Evolutionary conservation across 2,797 vertebrate genomes (phyloP).

Genomic region (Antrozous pallidus): DNA sequence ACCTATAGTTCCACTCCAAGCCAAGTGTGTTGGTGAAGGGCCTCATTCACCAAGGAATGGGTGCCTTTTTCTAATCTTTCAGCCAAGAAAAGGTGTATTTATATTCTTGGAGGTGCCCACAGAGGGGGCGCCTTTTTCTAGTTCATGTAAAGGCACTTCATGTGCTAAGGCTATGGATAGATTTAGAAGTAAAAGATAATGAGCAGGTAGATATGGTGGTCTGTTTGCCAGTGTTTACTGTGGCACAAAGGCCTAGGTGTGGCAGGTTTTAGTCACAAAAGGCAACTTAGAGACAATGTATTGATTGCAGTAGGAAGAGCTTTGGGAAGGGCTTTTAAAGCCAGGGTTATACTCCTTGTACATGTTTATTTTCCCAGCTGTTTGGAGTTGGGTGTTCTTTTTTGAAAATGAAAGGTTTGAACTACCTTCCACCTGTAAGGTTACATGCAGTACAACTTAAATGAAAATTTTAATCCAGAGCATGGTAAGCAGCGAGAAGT

Average conservation of each 20-base stretch:
- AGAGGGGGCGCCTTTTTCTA: background rate
- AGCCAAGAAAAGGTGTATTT: background rate
- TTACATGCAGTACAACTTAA: background rate
- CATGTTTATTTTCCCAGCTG: background rate
- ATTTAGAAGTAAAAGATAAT: conserved; percentile 13
- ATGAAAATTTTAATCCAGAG: background rate
- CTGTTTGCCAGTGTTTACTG: background rate
- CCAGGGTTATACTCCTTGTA: background rate
- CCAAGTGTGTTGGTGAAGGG: background rate
- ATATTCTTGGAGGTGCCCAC: background rate
- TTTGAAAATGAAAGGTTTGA: background rate
- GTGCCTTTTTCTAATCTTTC: conserved; percentile 1
- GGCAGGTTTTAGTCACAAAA: background rate
- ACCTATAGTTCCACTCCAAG: background rate
- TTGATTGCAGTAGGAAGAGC: background rate
- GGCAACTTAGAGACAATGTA: background rate
- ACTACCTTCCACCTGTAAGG: background rate
- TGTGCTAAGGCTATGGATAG: background rate
- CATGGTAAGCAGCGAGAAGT: background rate
- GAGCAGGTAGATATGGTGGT: background rate
- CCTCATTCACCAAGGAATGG: background rate
- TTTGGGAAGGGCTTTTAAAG: background rate
- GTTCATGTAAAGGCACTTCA: background rate
- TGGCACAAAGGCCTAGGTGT: background rate
- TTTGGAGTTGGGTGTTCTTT: background rate